These are phyloP conservation scores for Phenganax subtilis DNA, from an alignment of 92 coral and sea anemone genomes.

Conservation along the genomic window DNA sequence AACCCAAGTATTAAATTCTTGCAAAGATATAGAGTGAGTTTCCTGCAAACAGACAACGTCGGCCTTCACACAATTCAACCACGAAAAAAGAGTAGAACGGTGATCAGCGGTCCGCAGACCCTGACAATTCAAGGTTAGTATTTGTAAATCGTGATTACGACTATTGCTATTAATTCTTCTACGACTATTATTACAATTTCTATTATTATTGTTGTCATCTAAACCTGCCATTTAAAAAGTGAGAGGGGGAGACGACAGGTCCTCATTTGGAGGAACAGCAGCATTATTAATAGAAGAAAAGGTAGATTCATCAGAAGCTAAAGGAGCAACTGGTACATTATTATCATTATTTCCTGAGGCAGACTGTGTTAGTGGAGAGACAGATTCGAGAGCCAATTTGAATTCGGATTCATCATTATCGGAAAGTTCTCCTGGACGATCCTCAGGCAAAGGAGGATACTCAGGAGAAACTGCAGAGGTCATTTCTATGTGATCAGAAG, in stretches of 20 bases:
- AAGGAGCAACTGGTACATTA: not conserved
- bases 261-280: not conserved
- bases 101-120: not conserved
- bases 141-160: not conserved
- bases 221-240: no score
- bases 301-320: not conserved
- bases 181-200: no score
- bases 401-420: no score
- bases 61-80: not conserved
- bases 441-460: no score
- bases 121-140: not conserved
- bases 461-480: no score
- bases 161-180: not conserved
- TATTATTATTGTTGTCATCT: no score
- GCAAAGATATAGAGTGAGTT: constrained; percentile 29
- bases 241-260: not conserved
- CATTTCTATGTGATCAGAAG: no score
- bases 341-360: not conserved
- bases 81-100: not conserved
- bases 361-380: not conserved
- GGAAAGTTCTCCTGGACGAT: no score
- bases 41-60: constrained; percentile 36
- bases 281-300: not conserved
- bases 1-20: constrained; percentile 30
- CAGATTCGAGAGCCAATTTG: no score